phyloP scores from a whole-genome alignment of 2,113 vertebrate genomes.

The Limanda limanda region DNA sequence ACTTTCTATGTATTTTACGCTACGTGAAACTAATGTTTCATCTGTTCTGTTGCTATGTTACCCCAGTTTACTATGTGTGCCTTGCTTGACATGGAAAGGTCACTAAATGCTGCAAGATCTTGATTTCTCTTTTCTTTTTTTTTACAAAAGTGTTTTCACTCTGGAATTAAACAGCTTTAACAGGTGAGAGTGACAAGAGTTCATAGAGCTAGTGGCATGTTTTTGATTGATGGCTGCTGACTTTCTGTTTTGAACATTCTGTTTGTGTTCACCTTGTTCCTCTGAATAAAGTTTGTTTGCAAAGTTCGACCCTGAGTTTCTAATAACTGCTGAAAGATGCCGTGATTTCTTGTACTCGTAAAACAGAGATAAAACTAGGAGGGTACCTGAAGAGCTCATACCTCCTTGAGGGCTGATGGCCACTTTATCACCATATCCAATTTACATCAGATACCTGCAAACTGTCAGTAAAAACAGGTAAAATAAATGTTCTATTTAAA shows the following conservation, averaged over 20 bases:
- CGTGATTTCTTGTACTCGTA: too few relatives aligned
- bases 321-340: neutral
- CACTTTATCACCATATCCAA: too few relatives aligned
- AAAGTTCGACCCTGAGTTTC: constrained; percentile 7
- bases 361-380: too few relatives aligned
- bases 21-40: constrained; percentile 1
- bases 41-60: constrained; percentile 5
- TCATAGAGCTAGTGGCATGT: constrained; percentile 19
- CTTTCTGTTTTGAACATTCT: constrained; percentile 27
- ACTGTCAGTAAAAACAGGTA: too few relatives aligned
- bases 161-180: constrained; percentile 61
- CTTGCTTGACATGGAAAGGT: constrained; percentile 35
- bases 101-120: constrained; percentile 27
- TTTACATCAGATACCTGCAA: too few relatives aligned
- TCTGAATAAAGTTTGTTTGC: constrained; percentile 60
- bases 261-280: constrained; percentile 23
- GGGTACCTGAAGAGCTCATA: too few relatives aligned
- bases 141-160: constrained; percentile 35
- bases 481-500: too few relatives aligned
- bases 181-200: constrained; percentile 19
- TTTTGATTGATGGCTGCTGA: constrained; percentile 19
- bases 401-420: too few relatives aligned
- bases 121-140: constrained; percentile 6
- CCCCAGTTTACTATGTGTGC: constrained; percentile 57
- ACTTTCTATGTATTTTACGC: constrained; percentile 2